These are phyloP conservation scores for Cheilosia variabilis DNA, from an alignment of 2,888 invertebrate genomes.

Conservation along the genomic window DNA sequence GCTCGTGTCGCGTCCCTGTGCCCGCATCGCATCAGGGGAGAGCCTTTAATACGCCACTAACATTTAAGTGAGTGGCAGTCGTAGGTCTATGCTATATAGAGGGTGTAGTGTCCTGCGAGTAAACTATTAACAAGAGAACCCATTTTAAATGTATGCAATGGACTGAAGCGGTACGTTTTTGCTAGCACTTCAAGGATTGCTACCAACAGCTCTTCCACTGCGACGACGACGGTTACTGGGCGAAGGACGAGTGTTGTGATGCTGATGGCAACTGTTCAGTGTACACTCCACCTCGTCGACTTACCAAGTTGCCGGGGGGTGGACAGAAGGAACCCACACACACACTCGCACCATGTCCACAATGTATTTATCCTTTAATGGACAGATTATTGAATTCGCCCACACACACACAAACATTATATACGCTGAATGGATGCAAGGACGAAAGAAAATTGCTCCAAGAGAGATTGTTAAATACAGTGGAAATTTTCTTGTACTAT, in stretches of 20 bases:
- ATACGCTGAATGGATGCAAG: conserved; percentile 19
- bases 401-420: conserved; percentile 2
- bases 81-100: conserved; percentile 9
- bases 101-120: conserved; percentile 42
- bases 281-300: conserved; percentile 18
- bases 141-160: conserved; percentile 68
- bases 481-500: conserved; percentile 68
- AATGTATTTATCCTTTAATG: conserved; percentile 71
- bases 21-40: conserved; percentile 1
- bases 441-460: conserved; percentile 18
- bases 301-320: neutral
- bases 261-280: neutral
- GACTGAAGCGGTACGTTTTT: conserved; percentile 45
- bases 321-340: conserved; percentile 7
- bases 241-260: conserved; percentile 58
- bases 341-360: conserved; percentile 11
- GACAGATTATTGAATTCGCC: conserved; percentile 71
- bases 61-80: conserved; percentile 54
- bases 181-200: conserved; percentile 26
- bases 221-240: conserved; percentile 24
- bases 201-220: conserved; percentile 5
- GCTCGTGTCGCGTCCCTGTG: neutral
- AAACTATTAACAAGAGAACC: conserved; percentile 51
- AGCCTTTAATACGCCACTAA: conserved; percentile 57
- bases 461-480: conserved; percentile 66